Evolutionary conservation across 2,888 invertebrate genomes (phyloP), one percentile per base, ranked within the genome.

Genomic region (Synergus itoensis): DNA sequence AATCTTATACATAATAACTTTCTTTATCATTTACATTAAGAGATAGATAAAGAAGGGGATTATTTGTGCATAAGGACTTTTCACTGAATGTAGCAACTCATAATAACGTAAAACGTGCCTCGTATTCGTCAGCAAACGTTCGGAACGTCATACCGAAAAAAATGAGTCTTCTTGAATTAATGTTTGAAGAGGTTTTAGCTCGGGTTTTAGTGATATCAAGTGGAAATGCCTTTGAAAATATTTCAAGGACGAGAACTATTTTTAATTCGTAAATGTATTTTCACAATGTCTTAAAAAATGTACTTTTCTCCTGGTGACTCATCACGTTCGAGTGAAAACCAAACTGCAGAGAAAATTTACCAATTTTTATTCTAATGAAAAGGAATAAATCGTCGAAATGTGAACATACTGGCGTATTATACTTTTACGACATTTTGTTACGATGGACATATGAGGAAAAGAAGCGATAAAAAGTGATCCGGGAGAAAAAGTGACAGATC

Each of bases 401-500:
- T 73, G 69, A 73, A 12, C 48, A 14, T 16, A 48, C 48, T 28
- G 48, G 21, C 9, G 48, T 48, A 48, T 48, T 73, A 48, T 73
- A 48, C 48, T 28, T 73, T 73, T 73, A 73, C 53, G 73, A 73
- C 53, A 73, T 73, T 69, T 73, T 40, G 53, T 73, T 73, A 73
- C 73, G 73, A 48, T 53, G 73, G 48, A n/a, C 53, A 73, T 53
- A 53, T 53, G 53, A 48, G 75, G 69, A 81, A 75, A 67, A 77
- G 79, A n/a, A 80, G 79, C 85, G 76, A 80, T 77, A 76, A 45
- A 45, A 60, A 75, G 75, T 41, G 69, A 75, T 73, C 64, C 77
- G 84, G 79, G 82, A 84, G 84, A 83, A 86, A 89, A 88, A 87
- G 87, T 88, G 88, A 88, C 89, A 89, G 89, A 89, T 89, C 89